These are phyloP conservation scores for Oophaga sylvatica DNA, from an alignment of 2,797 vertebrate genomes.

Conservation along the genomic window DNA sequence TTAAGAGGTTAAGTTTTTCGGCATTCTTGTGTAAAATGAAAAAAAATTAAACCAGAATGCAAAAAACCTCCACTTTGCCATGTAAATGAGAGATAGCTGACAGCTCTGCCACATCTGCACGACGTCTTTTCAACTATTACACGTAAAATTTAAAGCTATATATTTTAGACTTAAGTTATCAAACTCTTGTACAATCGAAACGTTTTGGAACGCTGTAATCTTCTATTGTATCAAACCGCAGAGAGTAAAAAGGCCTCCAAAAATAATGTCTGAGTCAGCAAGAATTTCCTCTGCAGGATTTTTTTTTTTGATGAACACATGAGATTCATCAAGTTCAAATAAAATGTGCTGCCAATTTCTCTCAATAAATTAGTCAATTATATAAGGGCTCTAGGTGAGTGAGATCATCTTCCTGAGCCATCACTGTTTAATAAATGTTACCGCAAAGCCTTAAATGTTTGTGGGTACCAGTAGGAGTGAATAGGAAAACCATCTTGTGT, in stretches of 20 bases:
- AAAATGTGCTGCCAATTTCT: slow-evolving; percentile 40
- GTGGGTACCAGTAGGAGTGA: slow-evolving; percentile 44
- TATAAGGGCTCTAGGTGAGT: slow-evolving; percentile 31
- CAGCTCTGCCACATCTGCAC: neutral
- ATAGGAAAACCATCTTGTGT: slow-evolving; percentile 35
- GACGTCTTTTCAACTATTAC: neutral
- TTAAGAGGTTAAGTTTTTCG: neutral
- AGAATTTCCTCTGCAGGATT: slow-evolving; percentile 27
- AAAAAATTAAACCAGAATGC: neutral
- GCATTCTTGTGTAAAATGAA: neutral
- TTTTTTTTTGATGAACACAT: slow-evolving; percentile 28
- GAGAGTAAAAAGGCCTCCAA: slow-evolving; percentile 41
- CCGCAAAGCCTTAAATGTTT: slow-evolving; percentile 54
- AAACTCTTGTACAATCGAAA: neutral
- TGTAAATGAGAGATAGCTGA: neutral
- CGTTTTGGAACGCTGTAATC: slow-evolving; percentile 15
- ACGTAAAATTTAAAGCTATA: neutral
- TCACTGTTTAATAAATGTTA: slow-evolving; percentile 48
- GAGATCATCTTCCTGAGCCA: slow-evolving; percentile 43
- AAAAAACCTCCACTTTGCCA: neutral
- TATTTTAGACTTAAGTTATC: slow-evolving; percentile 36
- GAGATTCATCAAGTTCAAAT: slow-evolving; percentile 38
- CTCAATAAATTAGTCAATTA: slow-evolving; percentile 50
- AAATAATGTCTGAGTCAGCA: slow-evolving; percentile 38
- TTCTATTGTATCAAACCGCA: slow-evolving; percentile 30